phyloP scores from a whole-genome alignment of 2,888 invertebrate species.

The Tolmerus cingulatus region DNA sequence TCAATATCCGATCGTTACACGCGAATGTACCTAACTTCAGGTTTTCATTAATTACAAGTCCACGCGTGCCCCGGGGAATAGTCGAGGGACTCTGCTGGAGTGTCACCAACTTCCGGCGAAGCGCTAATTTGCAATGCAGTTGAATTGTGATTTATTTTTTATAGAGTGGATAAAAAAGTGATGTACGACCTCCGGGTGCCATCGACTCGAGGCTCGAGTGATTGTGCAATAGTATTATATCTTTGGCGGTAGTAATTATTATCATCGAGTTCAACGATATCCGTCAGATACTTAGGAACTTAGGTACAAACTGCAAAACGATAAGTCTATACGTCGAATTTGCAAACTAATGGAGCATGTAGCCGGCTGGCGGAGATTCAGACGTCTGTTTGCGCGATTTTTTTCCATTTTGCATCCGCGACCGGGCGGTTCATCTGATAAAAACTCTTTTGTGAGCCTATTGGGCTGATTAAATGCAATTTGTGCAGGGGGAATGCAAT shows the following conservation, averaged over 20 bases:
- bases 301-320: background rate
- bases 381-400: background rate
- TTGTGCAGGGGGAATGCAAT: constrained; percentile 6
- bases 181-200: background rate
- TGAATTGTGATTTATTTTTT: background rate
- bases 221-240: background rate
- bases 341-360: constrained; percentile 1
- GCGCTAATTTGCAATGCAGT: background rate
- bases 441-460: background rate
- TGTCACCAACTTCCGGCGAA: background rate
- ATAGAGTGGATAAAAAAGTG: background rate
- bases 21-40: background rate
- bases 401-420: background rate
- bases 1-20: background rate
- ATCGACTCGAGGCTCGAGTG: background rate
- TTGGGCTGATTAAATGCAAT: constrained; percentile 20
- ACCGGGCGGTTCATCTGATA: background rate
- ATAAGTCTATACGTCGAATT: background rate
- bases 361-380: background rate
- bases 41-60: background rate
- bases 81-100: background rate
- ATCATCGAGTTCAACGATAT: background rate
- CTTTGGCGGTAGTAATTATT: background rate
- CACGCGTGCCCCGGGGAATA: background rate
- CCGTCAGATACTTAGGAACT: background rate